A percentile compares a stretch with the other conserved stretches of the same genome.
These are phyloP conservation scores for Microcebus griseorufus DNA, from an alignment of 2,113 vertebrate species.

Conservation along the genomic window DNA sequence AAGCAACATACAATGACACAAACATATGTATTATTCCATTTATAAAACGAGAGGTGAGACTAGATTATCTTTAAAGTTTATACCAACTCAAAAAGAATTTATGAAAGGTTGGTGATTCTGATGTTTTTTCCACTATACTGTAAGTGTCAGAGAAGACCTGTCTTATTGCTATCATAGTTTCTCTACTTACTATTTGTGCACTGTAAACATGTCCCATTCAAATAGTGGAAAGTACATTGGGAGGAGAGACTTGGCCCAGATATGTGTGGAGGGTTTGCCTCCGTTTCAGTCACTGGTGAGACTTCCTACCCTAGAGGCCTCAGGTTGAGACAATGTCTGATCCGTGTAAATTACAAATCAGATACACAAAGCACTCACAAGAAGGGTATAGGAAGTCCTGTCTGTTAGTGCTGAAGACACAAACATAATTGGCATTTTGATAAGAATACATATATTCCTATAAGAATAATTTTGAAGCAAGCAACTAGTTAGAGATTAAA, in stretches of 20 bases:
- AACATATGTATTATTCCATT: not conserved
- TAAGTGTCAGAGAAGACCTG: not conserved
- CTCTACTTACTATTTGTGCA: not conserved
- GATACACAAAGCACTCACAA: not conserved
- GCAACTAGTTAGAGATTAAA: not conserved
- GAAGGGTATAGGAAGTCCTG: not conserved
- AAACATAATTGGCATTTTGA: conserved; percentile 18
- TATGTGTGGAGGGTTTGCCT: not conserved
- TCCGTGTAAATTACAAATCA: not conserved
- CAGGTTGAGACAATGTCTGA: not conserved
- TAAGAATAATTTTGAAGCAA: conserved; percentile 18
- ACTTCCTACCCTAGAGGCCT: not conserved
- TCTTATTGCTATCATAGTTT: not conserved
- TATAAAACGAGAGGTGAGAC: not conserved
- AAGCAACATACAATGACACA: not conserved
- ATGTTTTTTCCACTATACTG: not conserved
- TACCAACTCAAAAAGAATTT: not conserved
- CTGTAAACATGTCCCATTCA: not conserved
- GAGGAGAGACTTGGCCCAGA: not conserved
- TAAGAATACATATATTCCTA: not conserved
- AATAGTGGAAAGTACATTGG: not conserved
- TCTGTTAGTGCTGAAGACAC: not conserved
- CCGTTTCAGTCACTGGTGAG: not conserved
- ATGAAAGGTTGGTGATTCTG: not conserved
- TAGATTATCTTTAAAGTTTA: not conserved